phyloP scores from a whole-genome alignment of 2,113 vertebrate species.

The Romanogobio albipinnatus region DNA sequence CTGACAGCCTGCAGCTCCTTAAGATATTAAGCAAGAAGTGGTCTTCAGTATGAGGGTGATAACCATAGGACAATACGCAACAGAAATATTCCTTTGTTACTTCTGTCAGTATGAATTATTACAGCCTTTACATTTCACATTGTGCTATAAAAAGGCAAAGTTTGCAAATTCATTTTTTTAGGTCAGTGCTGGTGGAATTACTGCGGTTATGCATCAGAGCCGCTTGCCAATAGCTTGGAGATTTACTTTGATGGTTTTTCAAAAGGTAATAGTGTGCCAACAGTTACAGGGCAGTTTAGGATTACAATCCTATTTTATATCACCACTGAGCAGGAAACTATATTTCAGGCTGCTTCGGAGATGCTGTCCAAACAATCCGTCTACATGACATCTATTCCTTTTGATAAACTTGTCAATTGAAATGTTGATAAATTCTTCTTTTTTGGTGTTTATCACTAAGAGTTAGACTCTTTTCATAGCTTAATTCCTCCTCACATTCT shows the following conservation, averaged over 20 bases:
- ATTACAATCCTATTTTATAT: constrained; percentile 12
- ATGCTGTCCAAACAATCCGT: not conserved
- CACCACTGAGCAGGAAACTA: not conserved
- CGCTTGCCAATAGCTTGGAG: not conserved
- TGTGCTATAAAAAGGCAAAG: not conserved
- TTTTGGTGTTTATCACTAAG: not conserved
- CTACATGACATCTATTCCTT: not conserved
- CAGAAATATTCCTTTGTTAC: not conserved
- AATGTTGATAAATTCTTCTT: not conserved
- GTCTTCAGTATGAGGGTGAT: not conserved
- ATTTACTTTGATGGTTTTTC: not conserved
- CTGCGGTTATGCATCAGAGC: not conserved
- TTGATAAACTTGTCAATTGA: not conserved
- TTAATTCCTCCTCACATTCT: no score
- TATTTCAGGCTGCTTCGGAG: not conserved
- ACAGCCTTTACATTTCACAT: not conserved
- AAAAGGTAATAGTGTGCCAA: not conserved
- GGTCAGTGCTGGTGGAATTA: not conserved
- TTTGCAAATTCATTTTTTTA: not conserved
- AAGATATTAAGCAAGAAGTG: constrained; percentile 31
- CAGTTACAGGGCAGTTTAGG: not conserved
- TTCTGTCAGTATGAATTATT: not conserved
- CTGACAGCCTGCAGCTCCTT: constrained; percentile 15
- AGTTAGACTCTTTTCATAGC: no score
- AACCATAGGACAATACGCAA: not conserved